Base-by-base conservation (phyloP, 2,888 invertebrate species). In the Leptinotarsa rubiginosa region DNA sequence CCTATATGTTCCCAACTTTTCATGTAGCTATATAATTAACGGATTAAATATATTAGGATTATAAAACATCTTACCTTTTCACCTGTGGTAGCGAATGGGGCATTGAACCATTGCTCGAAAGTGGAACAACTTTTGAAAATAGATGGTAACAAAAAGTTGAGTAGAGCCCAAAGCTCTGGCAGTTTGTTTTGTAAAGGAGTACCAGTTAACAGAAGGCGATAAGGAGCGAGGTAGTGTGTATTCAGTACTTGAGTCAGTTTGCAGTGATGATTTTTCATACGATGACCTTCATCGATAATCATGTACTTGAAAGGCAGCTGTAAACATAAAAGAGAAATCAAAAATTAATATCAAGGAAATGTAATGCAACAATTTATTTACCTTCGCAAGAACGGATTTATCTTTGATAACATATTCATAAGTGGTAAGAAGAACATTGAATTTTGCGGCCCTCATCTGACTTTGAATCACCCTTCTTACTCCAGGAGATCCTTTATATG, bases 241-340 rank as follows among this genome's bases (percentile, higher is more conserved):
- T 99, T 99, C 72, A 99, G 90, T 31, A 96, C 96, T 88, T 98
- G 97, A 0, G 99, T 99, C 82, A 99, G 90, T 88, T 99, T 99
- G 90, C 99, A 99, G 88, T 99, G 99, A 89, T 99, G 99, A 89
- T 99, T 99, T 90, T 99, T 99, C 99, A 99, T 99, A 79, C 99
- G 93, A 89, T 99, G 99, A 72, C 99, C 99, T 88, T 99, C 99
- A 88, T 99, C 99, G 84, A 99, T 99, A 79, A 99, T 99, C 99
- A 99, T 99, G 89, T 99, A 99, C 88, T 98, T 99, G 98, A 99
- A 99, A 81, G 96, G 96, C 49, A 97, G 89, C 93, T 94, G 41
- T 41, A 2, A 41, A 41, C 41, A 12, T 41, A 81, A 85, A 74
- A 69, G 20, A 18, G 25, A 67, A 70, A 50, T 41, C 16, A 52